Evolutionary conservation across 2,888 invertebrate species (phyloP).

Genomic region (Drosophila kambysellisi): DNA sequence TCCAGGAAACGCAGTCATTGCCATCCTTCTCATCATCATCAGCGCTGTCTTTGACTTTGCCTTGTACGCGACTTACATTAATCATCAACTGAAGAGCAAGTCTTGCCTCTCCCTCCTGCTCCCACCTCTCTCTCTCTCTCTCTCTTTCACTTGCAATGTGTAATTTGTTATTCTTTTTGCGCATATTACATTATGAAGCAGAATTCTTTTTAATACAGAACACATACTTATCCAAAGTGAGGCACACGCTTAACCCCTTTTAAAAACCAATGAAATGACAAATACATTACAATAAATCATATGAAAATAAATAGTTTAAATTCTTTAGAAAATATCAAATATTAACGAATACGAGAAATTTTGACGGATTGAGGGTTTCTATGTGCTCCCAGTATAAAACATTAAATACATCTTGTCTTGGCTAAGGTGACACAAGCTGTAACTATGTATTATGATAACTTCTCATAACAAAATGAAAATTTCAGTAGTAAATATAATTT

Average conservation of each 20-base stretch:
- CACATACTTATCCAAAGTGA: not conserved
- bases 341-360: not conserved
- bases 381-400: not conserved
- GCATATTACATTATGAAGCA: constrained; percentile 53
- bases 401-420: not conserved
- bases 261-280: not conserved
- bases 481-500: not conserved
- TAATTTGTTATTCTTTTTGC: constrained; percentile 73
- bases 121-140: not conserved
- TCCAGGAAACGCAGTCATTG: constrained; percentile 73
- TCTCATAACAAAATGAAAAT: not conserved
- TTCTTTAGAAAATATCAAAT: not conserved
- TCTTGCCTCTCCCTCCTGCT: not conserved
- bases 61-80: constrained; percentile 78
- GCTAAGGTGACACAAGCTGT: not conserved
- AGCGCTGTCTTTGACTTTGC: constrained; percentile 53
- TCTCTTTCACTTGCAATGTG: constrained; percentile 33
- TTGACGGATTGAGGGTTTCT: not conserved
- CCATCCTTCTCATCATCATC: constrained; percentile 38
- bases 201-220: constrained; percentile 43
- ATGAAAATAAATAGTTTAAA: not conserved
- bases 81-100: constrained; percentile 62
- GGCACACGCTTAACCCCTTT: not conserved
- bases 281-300: not conserved
- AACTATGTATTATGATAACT: not conserved